Evolutionary conservation across 2,113 vertebrate species (phyloP).

Genomic region (Sylvietta virens): DNA sequence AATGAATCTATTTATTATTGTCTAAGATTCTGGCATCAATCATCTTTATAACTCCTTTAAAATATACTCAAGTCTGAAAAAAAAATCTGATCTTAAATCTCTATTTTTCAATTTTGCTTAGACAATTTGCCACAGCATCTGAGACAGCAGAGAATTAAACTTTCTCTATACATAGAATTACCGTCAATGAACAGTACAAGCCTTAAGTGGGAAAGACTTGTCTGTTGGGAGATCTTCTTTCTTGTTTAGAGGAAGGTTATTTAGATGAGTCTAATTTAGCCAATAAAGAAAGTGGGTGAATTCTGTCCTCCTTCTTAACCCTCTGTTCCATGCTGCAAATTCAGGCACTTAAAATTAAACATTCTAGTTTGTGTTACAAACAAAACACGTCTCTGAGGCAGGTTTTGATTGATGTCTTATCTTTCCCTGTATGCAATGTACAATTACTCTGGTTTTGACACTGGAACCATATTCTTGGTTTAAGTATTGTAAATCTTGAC

Average conservation of each 20-base stretch:
- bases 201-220: neutral
- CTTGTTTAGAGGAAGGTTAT: neutral
- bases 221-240: neutral
- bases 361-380: neutral
- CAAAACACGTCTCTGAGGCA: neutral
- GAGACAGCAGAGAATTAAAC: neutral
- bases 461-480: neutral
- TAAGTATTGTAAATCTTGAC: neutral
- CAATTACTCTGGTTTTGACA: neutral
- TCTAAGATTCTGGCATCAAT: neutral
- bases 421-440: neutral
- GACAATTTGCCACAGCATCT: neutral
- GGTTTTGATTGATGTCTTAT: neutral
- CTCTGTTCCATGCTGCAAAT: neutral
- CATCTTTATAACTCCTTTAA: neutral
- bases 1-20: neutral
- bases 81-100: neutral
- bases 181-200: neutral
- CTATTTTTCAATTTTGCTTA: neutral
- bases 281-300: neutral
- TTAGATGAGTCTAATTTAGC: neutral
- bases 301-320: neutral
- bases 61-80: neutral
- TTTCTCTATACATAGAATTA: neutral
- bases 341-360: neutral